Evolutionary conservation across 1,140 invertebrate species (phyloP).

Genomic region (Pogonomyrmex barbatus): DNA sequence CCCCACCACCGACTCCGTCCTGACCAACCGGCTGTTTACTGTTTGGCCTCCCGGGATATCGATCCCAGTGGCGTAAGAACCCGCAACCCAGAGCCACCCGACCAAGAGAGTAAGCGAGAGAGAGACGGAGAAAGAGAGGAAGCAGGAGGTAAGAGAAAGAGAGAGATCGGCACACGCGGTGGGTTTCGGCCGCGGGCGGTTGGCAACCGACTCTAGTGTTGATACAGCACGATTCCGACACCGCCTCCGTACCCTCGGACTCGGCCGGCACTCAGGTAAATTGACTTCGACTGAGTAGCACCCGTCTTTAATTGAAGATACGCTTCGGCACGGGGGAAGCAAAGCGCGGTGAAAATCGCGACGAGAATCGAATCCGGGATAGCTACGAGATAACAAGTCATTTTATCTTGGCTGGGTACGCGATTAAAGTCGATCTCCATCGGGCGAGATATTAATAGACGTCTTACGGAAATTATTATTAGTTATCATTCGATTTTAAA

Average conservation of each 20-base stretch:
- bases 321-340: slow-evolving; percentile 53
- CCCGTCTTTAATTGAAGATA: slow-evolving; percentile 77
- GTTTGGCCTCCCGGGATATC: slow-evolving; percentile 86
- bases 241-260: slow-evolving; percentile 64
- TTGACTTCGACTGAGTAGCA: slow-evolving; percentile 76
- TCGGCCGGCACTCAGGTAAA: slow-evolving; percentile 75
- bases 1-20: slow-evolving; percentile 80
- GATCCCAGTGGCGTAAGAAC: slow-evolving; percentile 86
- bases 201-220: slow-evolving; percentile 73
- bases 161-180: slow-evolving; percentile 69
- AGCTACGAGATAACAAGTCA: slow-evolving; percentile 19
- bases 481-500: neutral
- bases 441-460: neutral
- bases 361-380: slow-evolving; percentile 34
- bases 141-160: slow-evolving; percentile 12
- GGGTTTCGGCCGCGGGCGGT: slow-evolving; percentile 72
- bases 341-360: slow-evolving; percentile 25
- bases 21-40: slow-evolving; percentile 87
- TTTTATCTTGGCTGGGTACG: neutral
- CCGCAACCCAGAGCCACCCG: slow-evolving; percentile 72
- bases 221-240: slow-evolving; percentile 69
- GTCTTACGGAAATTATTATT: neutral
- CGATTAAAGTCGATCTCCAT: neutral
- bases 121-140: neutral
- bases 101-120: slow-evolving; percentile 16